Base-by-base conservation (phyloP, 2,888 invertebrate genomes). In the Drosophila heteroneura region DNA sequence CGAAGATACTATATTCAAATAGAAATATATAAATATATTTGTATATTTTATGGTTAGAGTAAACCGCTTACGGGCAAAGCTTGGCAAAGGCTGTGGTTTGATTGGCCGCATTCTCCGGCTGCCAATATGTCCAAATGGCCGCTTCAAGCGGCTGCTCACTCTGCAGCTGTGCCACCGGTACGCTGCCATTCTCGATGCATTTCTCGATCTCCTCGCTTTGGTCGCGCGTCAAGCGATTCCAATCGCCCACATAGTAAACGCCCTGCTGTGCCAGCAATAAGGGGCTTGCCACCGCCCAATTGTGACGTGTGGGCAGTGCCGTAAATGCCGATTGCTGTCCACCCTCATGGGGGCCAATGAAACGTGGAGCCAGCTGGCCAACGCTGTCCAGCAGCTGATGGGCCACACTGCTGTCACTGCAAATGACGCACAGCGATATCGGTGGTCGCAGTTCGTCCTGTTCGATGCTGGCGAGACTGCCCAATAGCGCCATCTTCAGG, bases 51-150 rank as follows among this genome's bases (percentile, higher is more conserved):
- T 1, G 10, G 3, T 22, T 33, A n/a, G 12, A 28, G 2, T 28
- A 0, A 28, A 3, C 0, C n/a, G 76, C 90, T 83, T 75, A 93
- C 93, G 93, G 92, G 32, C 92, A 78, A 52, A 93, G 90, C 53
- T 91, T 93, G 65, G 92, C 88, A 39, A 93, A 89, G 2, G 73
- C 62, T 4, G 78, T 81, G 19, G 83, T 76, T 57, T 90, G 83
- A 58, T 93, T 93, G 64, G 70, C 85, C 12, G 83, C 76, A 64
- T 89, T 83, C 22, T 83, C 87, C 2, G 90, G 86, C 66, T 90
- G 91, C 93, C 93, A 93, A 78, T 93, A 92, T 1, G 92, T 85
- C 94, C 94, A 94, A 39, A 94, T 82, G 3, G 94, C 90, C 35
- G 92, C 80, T 44, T 92, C 85, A 5, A 94, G 66, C 0, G 91